Base-by-base conservation (phyloP, 1,140 invertebrate species). In the Medauroidea extradentata region DNA sequence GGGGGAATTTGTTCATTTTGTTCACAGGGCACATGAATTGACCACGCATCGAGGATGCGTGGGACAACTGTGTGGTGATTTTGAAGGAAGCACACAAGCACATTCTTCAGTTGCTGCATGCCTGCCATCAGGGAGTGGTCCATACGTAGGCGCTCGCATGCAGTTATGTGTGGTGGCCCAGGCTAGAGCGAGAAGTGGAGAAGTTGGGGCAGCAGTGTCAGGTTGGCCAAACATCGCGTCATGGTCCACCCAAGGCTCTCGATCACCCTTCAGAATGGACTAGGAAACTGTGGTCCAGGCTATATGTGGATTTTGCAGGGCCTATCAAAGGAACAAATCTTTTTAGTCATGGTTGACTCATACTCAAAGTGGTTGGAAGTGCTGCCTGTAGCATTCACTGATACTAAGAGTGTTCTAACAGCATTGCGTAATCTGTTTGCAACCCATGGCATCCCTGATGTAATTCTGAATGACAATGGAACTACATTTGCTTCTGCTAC, bases 61-160 rank as follows among this genome's bases (percentile, higher is more conserved):
- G n/a, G n/a, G n/a, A n/a, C n/a, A n/a, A n/a, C n/a, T 46, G 44
- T 34, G 66, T 69, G 2, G 38, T 73, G 0, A 64, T 73, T 18
- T 70, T 72, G 5, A 1, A 61, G 51, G 63, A 61, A 48, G 65
- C 64, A 9, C 62, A 59, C 16, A 48, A 46, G 1, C 46, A 59
- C 8, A 57, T 75, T 8, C 53, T 76, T 11, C 19, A 66, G 29
- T 60, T 67, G 50, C 59, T 75, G 34, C 74, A 76, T 60, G 46
- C 52, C 13, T 61, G 63, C 8, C 64, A 66, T 23, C n/a, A n/a
- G n/a, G n/a, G n/a, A n/a, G n/a, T n/a, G n/a, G n/a, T n/a, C n/a
- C n/a, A n/a, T n/a, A 76, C 75, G 71, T 76, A 77, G 54, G 41
- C 48, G 11, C 41, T 73, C 7, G 72, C 72, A 4, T 38, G 73